These are phyloP conservation scores for Myiagra hebetior DNA, from an alignment of 2,113 vertebrate species.

Conservation along the genomic window DNA sequence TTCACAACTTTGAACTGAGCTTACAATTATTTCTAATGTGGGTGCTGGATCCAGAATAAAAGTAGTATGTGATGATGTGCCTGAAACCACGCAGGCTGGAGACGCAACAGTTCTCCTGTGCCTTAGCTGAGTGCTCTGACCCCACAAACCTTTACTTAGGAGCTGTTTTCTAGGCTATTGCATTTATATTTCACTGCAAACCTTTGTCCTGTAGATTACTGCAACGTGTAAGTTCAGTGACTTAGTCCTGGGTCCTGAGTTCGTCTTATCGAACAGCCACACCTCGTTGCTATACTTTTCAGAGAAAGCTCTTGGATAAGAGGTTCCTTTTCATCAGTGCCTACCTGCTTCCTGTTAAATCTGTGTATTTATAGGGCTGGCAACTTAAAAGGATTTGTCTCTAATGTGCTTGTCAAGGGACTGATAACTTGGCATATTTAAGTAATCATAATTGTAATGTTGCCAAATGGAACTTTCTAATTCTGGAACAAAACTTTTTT, in stretches of 20 bases:
- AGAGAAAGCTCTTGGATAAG: neutral
- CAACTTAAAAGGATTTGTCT: neutral
- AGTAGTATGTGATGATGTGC: neutral
- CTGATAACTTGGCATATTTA: neutral
- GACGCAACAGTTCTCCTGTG: neutral
- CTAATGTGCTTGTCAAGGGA: neutral
- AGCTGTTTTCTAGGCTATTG: neutral
- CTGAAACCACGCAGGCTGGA: neutral
- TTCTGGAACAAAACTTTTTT: neutral
- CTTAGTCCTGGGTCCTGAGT: neutral
- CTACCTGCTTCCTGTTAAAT: neutral
- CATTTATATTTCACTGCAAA: neutral
- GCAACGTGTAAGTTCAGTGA: neutral
- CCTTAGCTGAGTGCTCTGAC: neutral
- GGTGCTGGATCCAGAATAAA: neutral
- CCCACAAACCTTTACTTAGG: neutral
- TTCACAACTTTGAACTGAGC: neutral
- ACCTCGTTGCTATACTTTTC: neutral
- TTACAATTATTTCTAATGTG: neutral
- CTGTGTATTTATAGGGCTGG: neutral
- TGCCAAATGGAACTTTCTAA: neutral
- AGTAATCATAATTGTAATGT: neutral
- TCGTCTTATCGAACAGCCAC: neutral
- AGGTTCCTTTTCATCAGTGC: neutral
- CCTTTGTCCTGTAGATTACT: conserved; percentile 25